Base-by-base conservation (phyloP, 2,113 vertebrate genomes). In the Saccopteryx leptura region DNA sequence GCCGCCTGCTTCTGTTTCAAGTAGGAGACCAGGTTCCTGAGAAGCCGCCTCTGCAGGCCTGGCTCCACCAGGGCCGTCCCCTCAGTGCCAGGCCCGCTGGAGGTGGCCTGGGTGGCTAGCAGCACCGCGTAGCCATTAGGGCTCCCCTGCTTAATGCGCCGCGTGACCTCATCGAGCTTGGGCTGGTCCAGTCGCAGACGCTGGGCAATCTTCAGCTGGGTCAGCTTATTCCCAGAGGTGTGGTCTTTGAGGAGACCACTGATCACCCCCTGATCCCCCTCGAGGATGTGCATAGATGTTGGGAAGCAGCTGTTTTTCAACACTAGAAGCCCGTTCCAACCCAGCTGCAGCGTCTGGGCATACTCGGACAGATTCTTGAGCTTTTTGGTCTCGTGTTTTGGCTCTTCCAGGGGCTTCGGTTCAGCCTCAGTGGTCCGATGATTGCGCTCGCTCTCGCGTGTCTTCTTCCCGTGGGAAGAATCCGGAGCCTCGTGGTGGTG, bases 1-100 rank as follows among this genome's bases (percentile, higher is more conserved):
- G 99, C 99, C 0, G 99, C 99, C 98, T 99, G 99, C 97, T 99
- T 99, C 99, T 99, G 99, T 97, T 99, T 99, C 98, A 99, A 99
- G 99, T 99, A 99, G 74, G 99, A 99, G 97, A 99, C 99, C 97
- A 99, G 98, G 98, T 99, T 99, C 96, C 99, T 99, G 79, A 99
- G 99, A 98, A 99, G 98, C 94, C 99, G 99, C 72, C 99, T 98
- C 99, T 99, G 99, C n/a, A 99, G 99, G 17, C 99, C 99, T 1
- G 99, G 99, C 96, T 99, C 99, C 1, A 99, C 99, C 0, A 98
- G 95, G 56, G 98, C 98, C 54, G 98, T 96, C 92, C 98, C 98
- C 95, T 98, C 98, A 0, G 98, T 39, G 88, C 98, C 98, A 23
- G 98, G 96, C 88, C 97, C 98, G 13, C 93, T 65, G 26, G 99